Base-by-base conservation (phyloP, 2,797 vertebrate species). In the Chiroxiphia lanceolata region DNA sequence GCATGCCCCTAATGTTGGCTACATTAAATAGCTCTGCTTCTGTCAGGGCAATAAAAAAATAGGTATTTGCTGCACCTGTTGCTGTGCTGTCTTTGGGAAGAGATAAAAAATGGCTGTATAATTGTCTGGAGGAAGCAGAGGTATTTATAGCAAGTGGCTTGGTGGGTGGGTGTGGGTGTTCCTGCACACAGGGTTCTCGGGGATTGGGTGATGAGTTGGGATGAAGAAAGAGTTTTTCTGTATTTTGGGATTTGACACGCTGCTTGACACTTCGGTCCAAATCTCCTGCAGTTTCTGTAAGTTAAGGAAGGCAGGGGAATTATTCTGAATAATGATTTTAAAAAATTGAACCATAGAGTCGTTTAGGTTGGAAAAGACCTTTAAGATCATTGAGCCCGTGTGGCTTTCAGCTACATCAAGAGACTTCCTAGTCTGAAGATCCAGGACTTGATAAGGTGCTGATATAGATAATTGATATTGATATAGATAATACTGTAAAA, bases 1-100 rank as follows among this genome's bases (percentile, higher is more conserved):
- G 64, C 61, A 2, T 6, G 0, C 13, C 53, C 22, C 47, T 56
- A 0, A 19, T 0, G 0, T 2, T 38, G 50, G 71, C 48, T 59
- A 9, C 26, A 1, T 5, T 6, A 33, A 57, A 83, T 13, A 53
- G 36, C 18, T 63, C 56, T 76, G 72, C 36, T 48, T 21, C 38
- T 9, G 3, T 11, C 36, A 87, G 38, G 25, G 56, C 31, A 48
- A 3, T 40, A 26, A 51, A 81, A 48, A 34, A 13, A 9, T 11
- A 47, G 12, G 10, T 12, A 5, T 64, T 63, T 85, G 45, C 42
- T 77, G 67, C 13, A 67, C 48, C 36, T 69, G 51, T 72, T 77
- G 56, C 53, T 81, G n/a, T 17, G 0, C 31, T 56, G 0, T 48
- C 67, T 34, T 54, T 47, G 59, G 57, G 67, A 65, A 81, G 31